phyloP scores from a whole-genome alignment of 1,140 invertebrate species.

The Drosophila yakuba region DNA sequence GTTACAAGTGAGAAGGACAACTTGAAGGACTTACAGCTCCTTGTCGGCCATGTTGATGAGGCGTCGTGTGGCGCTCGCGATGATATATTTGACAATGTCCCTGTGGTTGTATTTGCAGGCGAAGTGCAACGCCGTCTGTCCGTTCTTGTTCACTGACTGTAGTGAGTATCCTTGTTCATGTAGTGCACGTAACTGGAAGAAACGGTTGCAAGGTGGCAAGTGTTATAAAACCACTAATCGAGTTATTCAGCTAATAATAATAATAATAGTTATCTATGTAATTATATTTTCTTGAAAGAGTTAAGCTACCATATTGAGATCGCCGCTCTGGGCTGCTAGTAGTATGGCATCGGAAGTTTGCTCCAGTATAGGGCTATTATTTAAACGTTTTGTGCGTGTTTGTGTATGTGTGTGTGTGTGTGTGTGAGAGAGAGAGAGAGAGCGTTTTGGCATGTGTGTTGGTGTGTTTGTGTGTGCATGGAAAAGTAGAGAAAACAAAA shows the following conservation, averaged over 20 bases:
- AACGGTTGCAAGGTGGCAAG: not conserved
- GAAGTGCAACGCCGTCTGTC: constrained; percentile 95
- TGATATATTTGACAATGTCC: constrained; percentile 95
- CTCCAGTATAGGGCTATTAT: constrained; percentile 88
- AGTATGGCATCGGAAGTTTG: constrained; percentile 92
- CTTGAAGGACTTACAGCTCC: constrained; percentile 88
- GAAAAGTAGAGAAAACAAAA: constrained; percentile 60
- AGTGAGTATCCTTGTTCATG: constrained; percentile 93
- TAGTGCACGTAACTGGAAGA: constrained; percentile 90
- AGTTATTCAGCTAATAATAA: not conserved
- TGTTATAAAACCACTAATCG: not conserved
- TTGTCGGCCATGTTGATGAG: constrained; percentile 95
- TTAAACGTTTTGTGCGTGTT: constrained; percentile 18
- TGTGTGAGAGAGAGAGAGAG: not conserved
- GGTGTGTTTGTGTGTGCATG: constrained; percentile 45
- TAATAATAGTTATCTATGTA: not conserved
- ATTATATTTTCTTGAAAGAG: constrained; percentile 13
- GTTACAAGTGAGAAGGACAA: not conserved
- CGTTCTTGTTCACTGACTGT: constrained; percentile 92
- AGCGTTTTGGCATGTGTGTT: constrained; percentile 2
- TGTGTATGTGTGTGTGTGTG: constrained; percentile 6
- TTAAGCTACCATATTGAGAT: constrained; percentile 88
- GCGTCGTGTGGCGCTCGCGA: constrained; percentile 92
- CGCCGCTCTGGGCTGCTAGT: constrained; percentile 92
- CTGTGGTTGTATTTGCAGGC: constrained; percentile 94